phyloP scores from a whole-genome alignment of 2,888 invertebrate genomes.

The Polyploca ridens region DNA sequence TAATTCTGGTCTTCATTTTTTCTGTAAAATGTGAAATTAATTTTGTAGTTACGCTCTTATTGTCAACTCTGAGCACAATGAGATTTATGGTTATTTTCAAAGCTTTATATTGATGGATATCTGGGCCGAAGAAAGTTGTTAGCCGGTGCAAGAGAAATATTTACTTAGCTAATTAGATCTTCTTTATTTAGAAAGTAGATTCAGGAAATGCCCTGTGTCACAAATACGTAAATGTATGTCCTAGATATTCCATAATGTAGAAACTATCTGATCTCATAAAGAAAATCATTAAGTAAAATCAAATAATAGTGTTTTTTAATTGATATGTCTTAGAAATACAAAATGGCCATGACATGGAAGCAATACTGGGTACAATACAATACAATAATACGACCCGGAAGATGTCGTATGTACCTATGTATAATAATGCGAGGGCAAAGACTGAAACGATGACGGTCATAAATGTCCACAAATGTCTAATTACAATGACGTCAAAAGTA shows the following conservation, averaged over 20 bases:
- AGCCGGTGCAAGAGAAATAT: conserved; percentile 40
- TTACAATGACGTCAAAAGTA: no score
- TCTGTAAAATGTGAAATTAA: conserved; percentile 49
- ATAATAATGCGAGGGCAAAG: no score
- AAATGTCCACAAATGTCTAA: no score
- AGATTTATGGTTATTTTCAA: conserved; percentile 30
- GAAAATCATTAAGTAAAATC: not conserved
- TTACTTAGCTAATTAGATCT: conserved; percentile 43
- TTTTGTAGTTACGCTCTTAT: conserved; percentile 19
- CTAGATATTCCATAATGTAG: not conserved
- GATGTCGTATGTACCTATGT: no score
- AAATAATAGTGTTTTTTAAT: no score
- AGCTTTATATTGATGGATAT: conserved; percentile 61
- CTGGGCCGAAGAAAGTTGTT: conserved; percentile 72
- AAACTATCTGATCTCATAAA: not conserved
- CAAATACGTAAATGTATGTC: not conserved
- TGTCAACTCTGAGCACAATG: conserved; percentile 6
- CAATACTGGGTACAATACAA: no score
- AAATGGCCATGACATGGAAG: no score
- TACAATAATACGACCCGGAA: no score
- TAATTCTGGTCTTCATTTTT: conserved; percentile 61
- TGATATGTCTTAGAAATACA: no score
- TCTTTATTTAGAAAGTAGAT: conserved; percentile 16
- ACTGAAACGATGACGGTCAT: no score
- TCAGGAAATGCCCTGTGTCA: conserved; percentile 16